Evolutionary conservation across 1,140 invertebrate species (phyloP), one percentile per base, ranked within the genome.

Genomic region (Lineus longissimus): DNA sequence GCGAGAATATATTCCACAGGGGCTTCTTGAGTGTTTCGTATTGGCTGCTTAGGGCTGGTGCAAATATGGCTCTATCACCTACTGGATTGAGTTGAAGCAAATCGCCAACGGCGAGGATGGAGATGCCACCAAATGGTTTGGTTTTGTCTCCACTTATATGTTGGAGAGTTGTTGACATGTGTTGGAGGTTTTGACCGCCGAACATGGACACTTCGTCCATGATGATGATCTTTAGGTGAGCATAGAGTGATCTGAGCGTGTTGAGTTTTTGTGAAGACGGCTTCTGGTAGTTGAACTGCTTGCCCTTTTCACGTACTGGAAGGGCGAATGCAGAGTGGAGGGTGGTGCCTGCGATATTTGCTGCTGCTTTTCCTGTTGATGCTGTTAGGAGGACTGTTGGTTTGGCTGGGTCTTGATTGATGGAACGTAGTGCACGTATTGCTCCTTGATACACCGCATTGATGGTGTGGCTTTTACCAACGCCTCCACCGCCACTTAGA

Each of bases 281-380:
- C 33, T 36, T 36, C 6, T 36, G 58, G 59, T 60, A 54, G 58
- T 55, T 65, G 40, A 61, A 65, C 19, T 60, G 36, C 55, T 56
- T 45, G 45, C 33, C 54, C 2, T 65, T 56, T 55, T 45, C 59
- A 56, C 54, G 59, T 23, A 61, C 59, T 65, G 58, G 58, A 36
- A 65, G 51, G 47, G 56, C 31, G 56, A 65, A 61, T 36, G 63
- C 63, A 25, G 47, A 65, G 36, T 68, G 59, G 17, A 68, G 41
- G 60, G 62, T 64, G 19, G 47, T 55, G 2, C 63, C 62, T 51
- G 54, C 40, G 2, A 68, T 64, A 40, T 64, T 64, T 1, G 31
- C 30, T 55, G 66, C 66, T 43, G 55, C 66, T 62, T 68, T 68
- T 40, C 62, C 66, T 17, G 58, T 65, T 25, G 63, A 65, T 55